phyloP scores from a whole-genome alignment of 92 coral and sea anemone genomes.

The Isaurus tuberculatus region DNA sequence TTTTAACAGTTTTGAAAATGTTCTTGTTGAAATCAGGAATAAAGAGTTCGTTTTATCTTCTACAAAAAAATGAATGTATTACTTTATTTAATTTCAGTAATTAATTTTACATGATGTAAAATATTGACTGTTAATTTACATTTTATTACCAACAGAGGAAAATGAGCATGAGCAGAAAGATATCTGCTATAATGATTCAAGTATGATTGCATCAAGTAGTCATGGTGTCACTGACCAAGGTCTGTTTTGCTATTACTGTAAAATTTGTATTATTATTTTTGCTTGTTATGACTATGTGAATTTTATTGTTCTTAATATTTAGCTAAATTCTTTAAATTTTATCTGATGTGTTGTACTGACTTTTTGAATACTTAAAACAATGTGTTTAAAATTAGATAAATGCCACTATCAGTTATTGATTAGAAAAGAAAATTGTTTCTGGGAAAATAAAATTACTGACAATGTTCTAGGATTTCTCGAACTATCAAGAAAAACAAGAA shows the following conservation, averaged over 20 bases:
- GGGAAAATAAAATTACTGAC: neutral
- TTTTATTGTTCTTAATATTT: neutral
- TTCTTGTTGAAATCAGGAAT: constrained; percentile 6
- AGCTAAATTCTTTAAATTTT: constrained; percentile 1
- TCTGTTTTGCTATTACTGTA: constrained; percentile 3
- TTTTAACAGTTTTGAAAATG: neutral
- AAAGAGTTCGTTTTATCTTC: neutral
- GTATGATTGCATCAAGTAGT: constrained; percentile 9
- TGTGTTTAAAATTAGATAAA: constrained; percentile 2
- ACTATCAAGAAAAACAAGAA: constrained; percentile 2
- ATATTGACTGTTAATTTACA: constrained; percentile 26
- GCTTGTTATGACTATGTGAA: neutral
- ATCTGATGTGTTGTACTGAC: constrained; percentile 1
- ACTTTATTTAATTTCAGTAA: constrained; percentile 7
- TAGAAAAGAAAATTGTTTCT: neutral
- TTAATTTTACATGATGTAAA: neutral
- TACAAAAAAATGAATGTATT: neutral
- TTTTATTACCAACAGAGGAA: constrained; percentile 33
- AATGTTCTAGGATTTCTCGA: neutral
- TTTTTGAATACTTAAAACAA: neutral
- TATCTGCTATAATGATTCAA: constrained; percentile 2
- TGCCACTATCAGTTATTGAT: constrained; percentile 4
- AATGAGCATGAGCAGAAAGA: constrained; percentile 1
- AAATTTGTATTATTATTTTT: neutral
- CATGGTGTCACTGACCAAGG: constrained; percentile 8